phyloP scores from a whole-genome alignment of 2,888 invertebrate species.

The Erebia aethiops region DNA sequence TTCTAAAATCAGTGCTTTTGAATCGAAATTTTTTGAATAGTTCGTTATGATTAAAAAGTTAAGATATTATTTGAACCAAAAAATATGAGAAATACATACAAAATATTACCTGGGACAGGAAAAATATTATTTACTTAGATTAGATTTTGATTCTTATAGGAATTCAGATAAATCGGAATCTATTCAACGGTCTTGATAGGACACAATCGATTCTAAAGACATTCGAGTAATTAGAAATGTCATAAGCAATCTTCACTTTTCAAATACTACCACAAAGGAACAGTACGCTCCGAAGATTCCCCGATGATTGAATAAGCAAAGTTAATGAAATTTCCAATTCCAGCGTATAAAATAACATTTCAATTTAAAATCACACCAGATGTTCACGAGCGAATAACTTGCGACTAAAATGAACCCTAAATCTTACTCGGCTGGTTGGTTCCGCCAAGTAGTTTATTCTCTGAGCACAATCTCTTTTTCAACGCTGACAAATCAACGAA shows the following conservation, averaged over 20 bases:
- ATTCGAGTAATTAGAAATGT: slow-evolving; percentile 11
- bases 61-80: too few species aligned
- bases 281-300: slow-evolving; percentile 13
- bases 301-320: slow-evolving; percentile 29
- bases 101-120: neutral
- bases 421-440: slow-evolving; percentile 69
- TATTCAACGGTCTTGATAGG: neutral
- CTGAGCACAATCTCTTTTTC: neutral
- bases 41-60: neutral
- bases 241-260: neutral
- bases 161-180: neutral
- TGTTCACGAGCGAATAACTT: slow-evolving; percentile 76
- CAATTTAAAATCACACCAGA: slow-evolving; percentile 46
- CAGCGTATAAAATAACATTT: slow-evolving; percentile 48
- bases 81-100: too few species aligned
- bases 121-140: neutral
- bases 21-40: neutral
- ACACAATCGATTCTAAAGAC: neutral
- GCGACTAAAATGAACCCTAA: slow-evolving; percentile 76
- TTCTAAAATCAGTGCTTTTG: neutral
- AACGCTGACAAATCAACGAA: neutral
- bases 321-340: slow-evolving; percentile 51
- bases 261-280: slow-evolving; percentile 11
- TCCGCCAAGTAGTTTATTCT: slow-evolving; percentile 54
- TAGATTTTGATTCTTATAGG: neutral